A percentile compares a stretch with the other conserved stretches of the same genome.
phyloP scores from a whole-genome alignment of 2,113 vertebrate genomes.

The Pygoscelis antarcticus region DNA sequence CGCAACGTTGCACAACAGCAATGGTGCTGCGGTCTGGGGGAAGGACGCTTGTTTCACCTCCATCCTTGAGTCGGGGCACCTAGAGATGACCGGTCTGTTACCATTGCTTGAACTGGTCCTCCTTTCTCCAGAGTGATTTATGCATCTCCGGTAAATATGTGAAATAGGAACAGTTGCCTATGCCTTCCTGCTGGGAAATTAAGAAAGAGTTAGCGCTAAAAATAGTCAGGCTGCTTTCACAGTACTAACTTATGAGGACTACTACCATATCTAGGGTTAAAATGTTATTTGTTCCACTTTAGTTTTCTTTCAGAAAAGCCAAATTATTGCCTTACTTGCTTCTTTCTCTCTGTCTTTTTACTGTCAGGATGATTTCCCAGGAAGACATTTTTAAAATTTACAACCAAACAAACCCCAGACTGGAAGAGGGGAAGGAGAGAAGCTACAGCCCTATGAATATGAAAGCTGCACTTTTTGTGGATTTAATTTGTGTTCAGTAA shows the following conservation, averaged over 20 bases:
- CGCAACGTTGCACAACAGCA: rapidly evolving
- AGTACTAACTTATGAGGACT: background rate
- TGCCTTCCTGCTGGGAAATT: background rate
- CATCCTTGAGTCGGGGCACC: background rate
- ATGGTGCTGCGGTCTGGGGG: rapidly evolving
- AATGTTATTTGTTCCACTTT: background rate
- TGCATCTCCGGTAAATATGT: background rate
- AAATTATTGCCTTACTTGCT: background rate
- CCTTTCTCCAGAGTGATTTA: background rate
- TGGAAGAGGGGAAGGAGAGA: background rate
- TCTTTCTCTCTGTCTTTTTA: background rate
- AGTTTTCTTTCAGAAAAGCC: background rate
- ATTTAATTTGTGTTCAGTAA: background rate
- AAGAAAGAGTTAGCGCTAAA: background rate
- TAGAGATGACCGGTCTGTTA: background rate
- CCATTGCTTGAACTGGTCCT: background rate
- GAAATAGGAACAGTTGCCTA: background rate
- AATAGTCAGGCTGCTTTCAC: background rate
- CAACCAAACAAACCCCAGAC: background rate
- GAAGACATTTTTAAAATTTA: background rate
- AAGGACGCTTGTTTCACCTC: background rate
- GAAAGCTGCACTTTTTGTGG: background rate
- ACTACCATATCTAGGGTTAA: background rate
- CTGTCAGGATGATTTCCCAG: background rate
- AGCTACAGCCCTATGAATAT: background rate